Evolutionary conservation across 2,113 vertebrate genomes (phyloP).

Genomic region (Sclerurus mexicanus): DNA sequence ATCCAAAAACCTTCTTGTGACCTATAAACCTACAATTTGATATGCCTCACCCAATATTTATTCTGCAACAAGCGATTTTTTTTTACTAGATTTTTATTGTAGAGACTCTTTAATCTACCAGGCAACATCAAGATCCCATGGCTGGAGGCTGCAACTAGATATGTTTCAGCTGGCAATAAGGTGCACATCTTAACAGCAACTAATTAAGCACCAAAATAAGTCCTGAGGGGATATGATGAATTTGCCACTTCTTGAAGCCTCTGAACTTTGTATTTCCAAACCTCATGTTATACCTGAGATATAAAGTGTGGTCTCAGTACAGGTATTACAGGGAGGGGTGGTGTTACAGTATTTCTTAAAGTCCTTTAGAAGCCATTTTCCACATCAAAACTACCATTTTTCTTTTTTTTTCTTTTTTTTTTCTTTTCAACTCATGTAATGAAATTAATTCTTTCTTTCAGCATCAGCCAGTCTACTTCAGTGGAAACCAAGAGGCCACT

Average conservation of each 20-base stretch:
- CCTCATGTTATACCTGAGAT: neutral
- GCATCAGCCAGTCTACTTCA: neutral
- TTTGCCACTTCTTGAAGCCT: neutral
- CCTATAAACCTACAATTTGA: slow-evolving; percentile 41
- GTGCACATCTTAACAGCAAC: neutral
- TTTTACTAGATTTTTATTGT: neutral
- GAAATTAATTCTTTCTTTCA: neutral
- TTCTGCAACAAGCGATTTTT: neutral
- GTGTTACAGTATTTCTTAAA: neutral
- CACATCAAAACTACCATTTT: neutral
- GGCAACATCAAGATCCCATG: neutral
- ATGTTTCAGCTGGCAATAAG: neutral
- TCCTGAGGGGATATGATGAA: neutral
- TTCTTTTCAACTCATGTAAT: neutral
- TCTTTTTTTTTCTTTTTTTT: neutral
- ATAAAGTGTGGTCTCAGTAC: neutral
- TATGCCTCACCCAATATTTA: slow-evolving; percentile 1
- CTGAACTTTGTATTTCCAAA: neutral
- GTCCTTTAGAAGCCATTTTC: neutral
- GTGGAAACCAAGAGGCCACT: neutral
- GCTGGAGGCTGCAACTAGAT: slow-evolving; percentile 35
- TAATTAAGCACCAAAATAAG: slow-evolving; percentile 28
- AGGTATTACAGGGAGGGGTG: neutral
- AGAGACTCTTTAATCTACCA: neutral
- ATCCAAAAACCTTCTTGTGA: slow-evolving; percentile 21